These are phyloP conservation scores for Caenorhabditis angaria DNA, from an alignment of 2,888 invertebrate genomes.

Conservation along the genomic window DNA sequence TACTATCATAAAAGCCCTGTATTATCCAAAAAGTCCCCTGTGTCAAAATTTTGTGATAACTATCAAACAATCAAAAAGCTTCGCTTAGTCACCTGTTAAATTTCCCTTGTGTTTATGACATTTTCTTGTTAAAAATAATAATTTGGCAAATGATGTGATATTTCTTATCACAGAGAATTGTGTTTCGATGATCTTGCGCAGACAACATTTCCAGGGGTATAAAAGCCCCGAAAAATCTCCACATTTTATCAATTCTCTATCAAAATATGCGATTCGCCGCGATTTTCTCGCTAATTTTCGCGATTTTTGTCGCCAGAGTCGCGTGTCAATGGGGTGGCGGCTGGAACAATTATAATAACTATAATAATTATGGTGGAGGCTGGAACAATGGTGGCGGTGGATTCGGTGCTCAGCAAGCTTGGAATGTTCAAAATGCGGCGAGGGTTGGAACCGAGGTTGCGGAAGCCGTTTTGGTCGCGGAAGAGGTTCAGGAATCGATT, in stretches of 20 bases:
- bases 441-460: conserved; percentile 31
- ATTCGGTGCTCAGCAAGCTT: conserved; percentile 19
- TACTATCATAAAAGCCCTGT: too few relatives aligned
- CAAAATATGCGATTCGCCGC: background rate
- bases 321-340: conserved; percentile 24
- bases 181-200: background rate
- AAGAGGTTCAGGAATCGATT: conserved; percentile 23
- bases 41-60: too few relatives aligned
- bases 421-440: conserved; percentile 26
- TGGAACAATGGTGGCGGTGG: conserved; percentile 8
- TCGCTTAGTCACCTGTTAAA: too few relatives aligned
- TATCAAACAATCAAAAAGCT: too few relatives aligned
- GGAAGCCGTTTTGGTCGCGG: conserved; percentile 24
- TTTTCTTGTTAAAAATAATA: too few relatives aligned
- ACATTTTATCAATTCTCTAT: background rate
- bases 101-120: too few relatives aligned
- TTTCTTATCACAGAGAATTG: background rate
- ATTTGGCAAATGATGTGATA: too few relatives aligned
- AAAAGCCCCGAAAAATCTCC: background rate
- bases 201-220: background rate
- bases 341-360: conserved; percentile 14
- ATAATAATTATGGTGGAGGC: conserved; percentile 13
- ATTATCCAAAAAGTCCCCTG: too few relatives aligned
- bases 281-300: background rate
- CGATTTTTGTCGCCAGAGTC: background rate